Evolutionary conservation across 2,797 vertebrate species (phyloP), one percentile per base, ranked within the genome.

Genomic region (Diceros bicornis): DNA sequence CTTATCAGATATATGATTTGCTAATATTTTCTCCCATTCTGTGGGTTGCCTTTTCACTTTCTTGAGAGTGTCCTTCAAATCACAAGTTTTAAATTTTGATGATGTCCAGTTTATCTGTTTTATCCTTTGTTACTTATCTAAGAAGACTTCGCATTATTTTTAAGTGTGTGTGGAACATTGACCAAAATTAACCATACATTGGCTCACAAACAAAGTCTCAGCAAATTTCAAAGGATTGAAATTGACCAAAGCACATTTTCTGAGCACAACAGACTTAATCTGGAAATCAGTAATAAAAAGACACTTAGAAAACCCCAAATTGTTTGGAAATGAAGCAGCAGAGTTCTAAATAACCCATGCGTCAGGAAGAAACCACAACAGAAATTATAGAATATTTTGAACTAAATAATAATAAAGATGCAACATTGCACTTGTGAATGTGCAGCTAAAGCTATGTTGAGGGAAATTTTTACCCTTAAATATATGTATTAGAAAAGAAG

Each of bases 121-220:
- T 69, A 23, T 44, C 44, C 44, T 55, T 62, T 62, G 7, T 71
- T 52, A 83, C 3, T 90, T 69, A 71, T 61, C 62, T 34, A 71
- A 77, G 34, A 62, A 62, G 62, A n/a, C 23, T 93, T 85, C 79
- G 29, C 21, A 47, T 89, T 93, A 92, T 78, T 89, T 93, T 84
- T 55, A 84, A 61, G 16, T 61, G 57, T 44, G 1, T 62, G 7
- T 52, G 66, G n/a, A 82, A 62, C 21, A 47, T 11, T 50, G 34
- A 85, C 71, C 44, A 77, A 55, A 94, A 59, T 83, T 75, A 84
- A 68, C 87, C 11, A 50, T 25, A 41, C 2, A 27, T 6, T 69
- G 52, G 16, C 52, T 78, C n/a, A 52, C 79, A 95, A 88, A 64
- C 44, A 55, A 64, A 52, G n/a, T 72, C n/a, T 81, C n/a, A 81